A percentile compares a stretch with the other conserved stretches of the same genome.
Conservation (phyloP, 2,113 vertebrate species). For the Theropithecus gelada region DNA sequence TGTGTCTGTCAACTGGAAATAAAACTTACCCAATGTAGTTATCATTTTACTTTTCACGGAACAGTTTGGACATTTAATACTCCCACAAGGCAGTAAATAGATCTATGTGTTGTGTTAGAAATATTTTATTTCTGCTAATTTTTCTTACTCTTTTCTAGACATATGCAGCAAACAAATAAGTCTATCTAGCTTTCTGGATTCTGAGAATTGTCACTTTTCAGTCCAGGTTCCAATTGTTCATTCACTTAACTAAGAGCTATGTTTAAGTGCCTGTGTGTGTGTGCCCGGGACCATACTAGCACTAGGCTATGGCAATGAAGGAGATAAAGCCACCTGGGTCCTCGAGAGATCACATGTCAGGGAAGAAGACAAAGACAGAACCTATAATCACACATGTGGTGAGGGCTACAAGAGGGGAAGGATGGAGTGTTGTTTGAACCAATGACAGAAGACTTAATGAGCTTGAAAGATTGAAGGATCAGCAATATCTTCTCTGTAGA, state of each 20-base stretch:
- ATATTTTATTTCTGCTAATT: not conserved
- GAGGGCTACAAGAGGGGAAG: not conserved
- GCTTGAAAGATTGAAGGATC: not conserved
- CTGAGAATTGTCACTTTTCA: not conserved
- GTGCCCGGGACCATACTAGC: not conserved
- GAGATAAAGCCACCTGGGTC: not conserved
- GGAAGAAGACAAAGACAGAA: not conserved
- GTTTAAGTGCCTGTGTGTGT: not conserved
- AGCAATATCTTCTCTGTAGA: not conserved
- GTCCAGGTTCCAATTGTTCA: not conserved
- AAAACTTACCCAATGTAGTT: not conserved
- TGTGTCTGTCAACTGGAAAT: not conserved
- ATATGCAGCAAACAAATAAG: not conserved
- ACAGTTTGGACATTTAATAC: not conserved
- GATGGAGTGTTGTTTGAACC: not conserved
- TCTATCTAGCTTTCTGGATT: not conserved
- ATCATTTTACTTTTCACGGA: not conserved
- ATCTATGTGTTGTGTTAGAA: not conserved
- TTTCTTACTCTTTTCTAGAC: not conserved
- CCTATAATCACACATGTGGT: not conserved
- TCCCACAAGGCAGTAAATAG: not conserved
- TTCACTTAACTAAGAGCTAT: not conserved
- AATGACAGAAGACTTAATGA: not conserved
- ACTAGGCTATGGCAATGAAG: not conserved
- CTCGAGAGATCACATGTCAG: not conserved